A percentile compares a stretch with the other conserved stretches of the same genome.
Evolutionary conservation across 2,113 vertebrate species (phyloP).

Genomic region (Oplegnathus fasciatus): DNA sequence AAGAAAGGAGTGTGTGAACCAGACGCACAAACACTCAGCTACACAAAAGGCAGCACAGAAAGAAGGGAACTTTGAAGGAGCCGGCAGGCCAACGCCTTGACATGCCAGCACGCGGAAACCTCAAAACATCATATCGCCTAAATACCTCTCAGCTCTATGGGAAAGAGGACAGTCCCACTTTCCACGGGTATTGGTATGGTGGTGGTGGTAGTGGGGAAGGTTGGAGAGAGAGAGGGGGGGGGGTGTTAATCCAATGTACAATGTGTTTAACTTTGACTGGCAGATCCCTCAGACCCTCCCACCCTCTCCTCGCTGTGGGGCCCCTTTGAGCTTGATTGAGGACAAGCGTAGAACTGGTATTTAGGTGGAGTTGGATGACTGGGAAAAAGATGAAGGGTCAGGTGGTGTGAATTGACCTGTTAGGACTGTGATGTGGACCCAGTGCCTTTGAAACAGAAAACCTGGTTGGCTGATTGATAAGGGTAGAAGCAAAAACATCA

Average conservation of each 20-base stretch:
- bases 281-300: conserved; percentile 54
- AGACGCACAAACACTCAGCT: conserved; percentile 29
- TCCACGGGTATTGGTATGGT: conserved; percentile 54
- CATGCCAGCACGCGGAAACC: conserved; percentile 39
- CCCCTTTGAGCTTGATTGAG: conserved; percentile 60
- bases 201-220: neutral
- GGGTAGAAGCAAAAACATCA: neutral
- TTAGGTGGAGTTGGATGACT: conserved; percentile 54
- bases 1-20: conserved; percentile 48
- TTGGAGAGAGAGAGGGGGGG: neutral
- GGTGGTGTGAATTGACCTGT: conserved; percentile 58
- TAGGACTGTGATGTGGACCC: conserved; percentile 46
- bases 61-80: conserved; percentile 58
- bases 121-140: conserved; percentile 48
- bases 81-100: conserved; percentile 44
- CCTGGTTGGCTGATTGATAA: neutral
- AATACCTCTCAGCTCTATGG: conserved; percentile 58
- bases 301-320: conserved; percentile 42
- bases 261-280: conserved; percentile 80
- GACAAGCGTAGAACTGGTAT: conserved; percentile 55
- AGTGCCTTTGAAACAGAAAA: neutral
- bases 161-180: conserved; percentile 67
- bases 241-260: conserved; percentile 75
- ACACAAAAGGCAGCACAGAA: conserved; percentile 52
- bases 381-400: conserved; percentile 71